A percentile compares a stretch with the other conserved stretches of the same genome.
phyloP scores from a whole-genome alignment of 2,888 invertebrate genomes.

The Gonocerus acuteangulatus region DNA sequence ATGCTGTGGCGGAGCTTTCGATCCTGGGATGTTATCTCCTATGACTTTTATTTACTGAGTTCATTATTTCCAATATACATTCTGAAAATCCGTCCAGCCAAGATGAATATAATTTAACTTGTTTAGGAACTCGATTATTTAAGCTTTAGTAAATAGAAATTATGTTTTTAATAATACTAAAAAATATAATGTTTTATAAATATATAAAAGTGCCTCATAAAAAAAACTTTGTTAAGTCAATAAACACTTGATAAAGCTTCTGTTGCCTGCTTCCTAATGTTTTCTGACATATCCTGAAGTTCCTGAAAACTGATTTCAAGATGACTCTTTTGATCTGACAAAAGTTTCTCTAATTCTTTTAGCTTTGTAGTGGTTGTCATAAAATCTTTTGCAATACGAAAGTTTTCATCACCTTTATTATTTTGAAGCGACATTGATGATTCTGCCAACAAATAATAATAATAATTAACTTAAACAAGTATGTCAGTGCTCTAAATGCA shows the following conservation, averaged over 20 bases:
- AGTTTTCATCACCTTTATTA: constrained; percentile 13
- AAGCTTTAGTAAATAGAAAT: neutral
- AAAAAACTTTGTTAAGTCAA: constrained; percentile 6
- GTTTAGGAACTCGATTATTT: neutral
- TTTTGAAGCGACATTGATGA: neutral
- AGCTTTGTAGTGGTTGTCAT: constrained; percentile 42
- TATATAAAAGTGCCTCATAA: neutral
- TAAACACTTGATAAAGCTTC: constrained; percentile 40
- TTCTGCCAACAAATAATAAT: constrained; percentile 11
- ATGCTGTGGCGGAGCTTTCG: constrained; percentile 33
- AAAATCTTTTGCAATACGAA: constrained; percentile 32
- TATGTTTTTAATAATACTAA: neutral
- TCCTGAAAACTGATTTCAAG: constrained; percentile 41
- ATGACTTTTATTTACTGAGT: constrained; percentile 16
- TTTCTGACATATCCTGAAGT: constrained; percentile 43
- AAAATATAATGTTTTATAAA: neutral
- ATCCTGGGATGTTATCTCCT: constrained; percentile 8
- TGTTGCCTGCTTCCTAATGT: constrained; percentile 44
- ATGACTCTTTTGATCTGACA: constrained; percentile 40
- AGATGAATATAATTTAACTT: neutral
- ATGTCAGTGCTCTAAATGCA: neutral
- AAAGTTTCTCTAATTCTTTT: constrained; percentile 40
- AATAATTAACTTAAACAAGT: neutral
- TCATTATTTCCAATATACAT: neutral
- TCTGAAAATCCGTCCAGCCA: neutral